Evolutionary conservation across 2,888 invertebrate genomes (phyloP), one percentile per base, ranked within the genome.

Genomic region (Ophioninae sp.): DNA sequence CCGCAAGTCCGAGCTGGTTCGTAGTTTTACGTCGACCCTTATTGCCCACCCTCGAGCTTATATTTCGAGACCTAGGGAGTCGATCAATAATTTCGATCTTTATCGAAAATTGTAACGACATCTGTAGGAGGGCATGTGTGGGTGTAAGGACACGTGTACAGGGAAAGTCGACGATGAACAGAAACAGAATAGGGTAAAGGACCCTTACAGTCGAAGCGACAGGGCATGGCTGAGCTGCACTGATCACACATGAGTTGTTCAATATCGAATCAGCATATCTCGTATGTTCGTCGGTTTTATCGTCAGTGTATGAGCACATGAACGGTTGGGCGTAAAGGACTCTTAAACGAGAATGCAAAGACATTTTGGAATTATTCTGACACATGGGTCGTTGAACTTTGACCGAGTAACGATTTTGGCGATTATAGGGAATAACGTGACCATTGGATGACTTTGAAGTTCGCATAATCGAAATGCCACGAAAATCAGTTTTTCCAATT

Each of bases 51-150:
- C 75, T 64, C 51, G 51, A 59, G 67, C 71, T 39, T 58, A n/a
- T 63, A 64, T 69, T 72, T 58, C 39, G 39, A 65, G 41, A 51
- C 51, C 37, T 23, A 8, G 30, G n/a, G 64, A 78, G 59, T 74
- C 77, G 80, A 83, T 83, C 83, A 64, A 74, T 73, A 80, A 76
- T 83, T 77, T 83, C 80, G 83, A 81, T 79, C 83, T 81, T 81
- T 78, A 84, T 84, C 81, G 67, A 75, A 65, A 65, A 56, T 23
- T 56, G 64, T 78, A 71, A 78, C 71, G 56, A 20, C 56, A 71
- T 64, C 71, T 37, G n/a, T 56, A 13, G 17, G 10, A 22, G 8
- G 8, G 30, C 22, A n/a, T 76, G 59, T 39, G 30, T 61, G 10
- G 61, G 13, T 51, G 30, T n/a, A 61, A 56, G 37, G 20, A 30